Percentiles rank a stretch among this genome's conserved stretches.
phyloP scores from a whole-genome alignment of 2,113 vertebrate genomes.

The Sula dactylatra region DNA sequence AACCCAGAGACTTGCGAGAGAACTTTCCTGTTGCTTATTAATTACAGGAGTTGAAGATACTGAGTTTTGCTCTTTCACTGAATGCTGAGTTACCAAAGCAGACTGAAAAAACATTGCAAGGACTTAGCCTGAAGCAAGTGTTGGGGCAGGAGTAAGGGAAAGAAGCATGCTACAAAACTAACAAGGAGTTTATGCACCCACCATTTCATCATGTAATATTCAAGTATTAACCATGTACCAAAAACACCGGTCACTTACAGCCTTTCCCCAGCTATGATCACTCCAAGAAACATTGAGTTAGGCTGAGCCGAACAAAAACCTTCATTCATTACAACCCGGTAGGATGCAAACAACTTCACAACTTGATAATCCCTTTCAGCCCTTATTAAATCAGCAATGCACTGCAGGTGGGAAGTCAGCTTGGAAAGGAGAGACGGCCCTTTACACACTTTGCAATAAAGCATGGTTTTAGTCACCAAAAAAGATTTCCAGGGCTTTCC shows the following conservation, averaged over 20 bases:
- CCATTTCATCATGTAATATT: slow-evolving; percentile 28
- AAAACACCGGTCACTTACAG: not conserved
- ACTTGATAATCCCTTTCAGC: slow-evolving; percentile 76
- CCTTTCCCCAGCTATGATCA: slow-evolving; percentile 18
- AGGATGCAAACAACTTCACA: slow-evolving; percentile 64
- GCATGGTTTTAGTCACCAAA: slow-evolving; percentile 20
- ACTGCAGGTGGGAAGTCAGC: slow-evolving; percentile 68
- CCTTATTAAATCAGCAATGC: slow-evolving; percentile 71
- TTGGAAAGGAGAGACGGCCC: slow-evolving; percentile 24
- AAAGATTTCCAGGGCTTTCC: slow-evolving; percentile 46
- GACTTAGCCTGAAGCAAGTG: not conserved
- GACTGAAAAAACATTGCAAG: not conserved
- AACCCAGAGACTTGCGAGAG: not conserved
- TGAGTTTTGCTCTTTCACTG: not conserved
- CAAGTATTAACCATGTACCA: slow-evolving; percentile 46
- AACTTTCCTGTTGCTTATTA: not conserved
- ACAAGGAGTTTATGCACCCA: not conserved
- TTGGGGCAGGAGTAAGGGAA: not conserved
- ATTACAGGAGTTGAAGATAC: not conserved
- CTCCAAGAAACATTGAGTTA: slow-evolving; percentile 43
- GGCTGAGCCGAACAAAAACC: slow-evolving; percentile 56
- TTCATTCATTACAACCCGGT: slow-evolving; percentile 66
- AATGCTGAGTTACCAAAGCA: not conserved
- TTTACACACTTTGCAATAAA: not conserved
- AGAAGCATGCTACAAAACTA: not conserved